A percentile compares a stretch with the other conserved stretches of the same genome.
Conservation (phyloP, 2,888 invertebrate species). For the Calameuta pallipes region DNA sequence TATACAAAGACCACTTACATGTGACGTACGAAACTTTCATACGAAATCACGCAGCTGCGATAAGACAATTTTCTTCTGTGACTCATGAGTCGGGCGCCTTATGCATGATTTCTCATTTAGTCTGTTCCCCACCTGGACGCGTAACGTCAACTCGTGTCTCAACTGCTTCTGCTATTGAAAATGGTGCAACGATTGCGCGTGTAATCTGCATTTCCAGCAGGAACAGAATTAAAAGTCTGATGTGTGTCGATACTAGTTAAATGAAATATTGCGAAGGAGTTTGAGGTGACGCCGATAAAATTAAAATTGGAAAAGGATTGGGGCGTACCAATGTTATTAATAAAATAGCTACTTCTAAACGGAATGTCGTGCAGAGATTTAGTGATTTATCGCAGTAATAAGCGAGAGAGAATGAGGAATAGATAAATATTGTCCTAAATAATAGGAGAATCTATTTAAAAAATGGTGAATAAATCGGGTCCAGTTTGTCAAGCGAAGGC, state of each 20-base stretch:
- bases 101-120: not conserved
- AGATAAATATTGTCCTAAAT: not conserved
- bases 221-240: not conserved
- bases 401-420: not conserved
- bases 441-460: constrained; percentile 4
- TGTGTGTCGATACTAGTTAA: not conserved
- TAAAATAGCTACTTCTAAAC: not conserved
- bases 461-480: constrained; percentile 40
- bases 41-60: not conserved
- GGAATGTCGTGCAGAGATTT: not conserved
- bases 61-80: not conserved
- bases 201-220: not conserved
- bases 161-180: not conserved
- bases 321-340: not conserved
- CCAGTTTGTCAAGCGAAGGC: constrained; percentile 45
- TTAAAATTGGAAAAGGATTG: not conserved
- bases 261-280: not conserved
- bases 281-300: not conserved
- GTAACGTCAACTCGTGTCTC: not conserved
- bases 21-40: not conserved
- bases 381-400: not conserved
- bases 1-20: not conserved
- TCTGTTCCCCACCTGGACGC: not conserved
- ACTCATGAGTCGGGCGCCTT: not conserved
- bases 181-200: not conserved